A percentile compares a stretch with the other conserved stretches of the same genome.
Evolutionary conservation across 2,888 invertebrate genomes (phyloP).

Genomic region (Habroteleia sp.): DNA sequence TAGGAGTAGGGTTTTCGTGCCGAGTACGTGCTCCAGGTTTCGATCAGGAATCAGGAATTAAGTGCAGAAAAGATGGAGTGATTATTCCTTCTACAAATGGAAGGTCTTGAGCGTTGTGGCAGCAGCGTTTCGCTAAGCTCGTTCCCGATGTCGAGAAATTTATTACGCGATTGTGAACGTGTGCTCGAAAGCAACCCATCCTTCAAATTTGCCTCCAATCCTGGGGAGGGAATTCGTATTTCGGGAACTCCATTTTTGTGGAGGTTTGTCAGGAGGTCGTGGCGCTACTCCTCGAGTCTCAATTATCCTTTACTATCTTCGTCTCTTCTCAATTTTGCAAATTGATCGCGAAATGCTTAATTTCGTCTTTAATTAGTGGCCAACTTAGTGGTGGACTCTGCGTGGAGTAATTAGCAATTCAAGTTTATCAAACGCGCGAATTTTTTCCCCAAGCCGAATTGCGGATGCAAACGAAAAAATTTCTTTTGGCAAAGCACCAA

Average conservation of each 20-base stretch:
- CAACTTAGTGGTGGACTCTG: slow-evolving; percentile 14
- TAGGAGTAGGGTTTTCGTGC: slow-evolving; percentile 24
- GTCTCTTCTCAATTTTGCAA: slow-evolving; percentile 7
- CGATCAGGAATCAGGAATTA: slow-evolving; percentile 2
- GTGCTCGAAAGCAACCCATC: too few relatives aligned
- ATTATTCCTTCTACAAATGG: slow-evolving; percentile 12
- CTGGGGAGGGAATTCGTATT: slow-evolving; percentile 14
- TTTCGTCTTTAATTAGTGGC: slow-evolving; percentile 20
- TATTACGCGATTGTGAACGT: too few relatives aligned
- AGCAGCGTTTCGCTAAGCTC: too few relatives aligned
- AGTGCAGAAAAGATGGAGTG: slow-evolving; percentile 17
- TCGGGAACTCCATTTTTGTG: slow-evolving; percentile 1
- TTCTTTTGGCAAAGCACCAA: slow-evolving; percentile 39
- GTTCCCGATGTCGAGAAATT: too few relatives aligned
- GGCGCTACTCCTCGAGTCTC: slow-evolving; percentile 24
- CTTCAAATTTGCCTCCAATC: too few relatives aligned
- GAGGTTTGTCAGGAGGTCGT: slow-evolving; percentile 18
- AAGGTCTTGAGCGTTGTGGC: too few relatives aligned
- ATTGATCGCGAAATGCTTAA: slow-evolving; percentile 34
- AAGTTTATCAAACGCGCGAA: not conserved
- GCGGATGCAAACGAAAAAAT: not conserved
- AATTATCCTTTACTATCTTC: slow-evolving; percentile 28
- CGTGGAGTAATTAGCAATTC: slow-evolving; percentile 16
- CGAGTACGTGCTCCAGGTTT: slow-evolving; percentile 34
- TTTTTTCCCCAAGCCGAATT: slow-evolving; percentile 3